Base-by-base conservation (phyloP, 2,113 vertebrate species). In the Poeciliopsis prolifica region DNA sequence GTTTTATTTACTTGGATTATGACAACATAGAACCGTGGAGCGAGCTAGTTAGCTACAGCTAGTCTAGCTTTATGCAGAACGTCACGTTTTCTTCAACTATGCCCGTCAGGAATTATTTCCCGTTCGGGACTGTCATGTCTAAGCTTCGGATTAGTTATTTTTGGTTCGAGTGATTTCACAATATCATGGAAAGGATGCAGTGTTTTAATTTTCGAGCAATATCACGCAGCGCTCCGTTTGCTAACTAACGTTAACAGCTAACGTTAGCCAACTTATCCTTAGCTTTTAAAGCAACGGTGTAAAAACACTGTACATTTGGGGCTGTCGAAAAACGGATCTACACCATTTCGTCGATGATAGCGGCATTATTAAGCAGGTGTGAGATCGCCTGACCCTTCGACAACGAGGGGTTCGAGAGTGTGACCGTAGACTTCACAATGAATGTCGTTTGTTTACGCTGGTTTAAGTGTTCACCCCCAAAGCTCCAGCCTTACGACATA, bases 401-500 rank as follows among this genome's bases (percentile, higher is more conserved):
- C 67, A 84, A 68, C 87, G 81, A 86, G 54, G 72, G 80, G 58
- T 14, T 86, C 33, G 74, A 3, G 65, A 85, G 6, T 88, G 80
- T 48, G 71, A 68, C 77, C 84, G 70, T 35, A 44, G 66, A 83
- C 81, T 87, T 81, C 42, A 89, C 86, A 85, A 85, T 90, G 81
- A 90, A 73, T 92, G 87, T 65, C 84, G 87, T 91, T 93, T 93
- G 90, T 92, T 91, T 92, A 90, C 83, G 89, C 88, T 84, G 84
- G 80, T 82, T 83, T 79, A 75, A 79, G 51, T 82, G 42, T 87
- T 87, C 75, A 9, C 61, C 61, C 73, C 58, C 5, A 58, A 58
- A 87, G 74, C 75, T 75, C 31, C 31, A 73, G 68, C 68, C 79
- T 61, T 58, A 77, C 75, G n/a, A 31, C 61, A 81, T 93, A 93